A percentile compares a stretch with the other conserved stretches of the same genome.
These are phyloP conservation scores for Prosopocoilus inquinatus DNA, from an alignment of 2,888 invertebrate species.

Conservation along the genomic window DNA sequence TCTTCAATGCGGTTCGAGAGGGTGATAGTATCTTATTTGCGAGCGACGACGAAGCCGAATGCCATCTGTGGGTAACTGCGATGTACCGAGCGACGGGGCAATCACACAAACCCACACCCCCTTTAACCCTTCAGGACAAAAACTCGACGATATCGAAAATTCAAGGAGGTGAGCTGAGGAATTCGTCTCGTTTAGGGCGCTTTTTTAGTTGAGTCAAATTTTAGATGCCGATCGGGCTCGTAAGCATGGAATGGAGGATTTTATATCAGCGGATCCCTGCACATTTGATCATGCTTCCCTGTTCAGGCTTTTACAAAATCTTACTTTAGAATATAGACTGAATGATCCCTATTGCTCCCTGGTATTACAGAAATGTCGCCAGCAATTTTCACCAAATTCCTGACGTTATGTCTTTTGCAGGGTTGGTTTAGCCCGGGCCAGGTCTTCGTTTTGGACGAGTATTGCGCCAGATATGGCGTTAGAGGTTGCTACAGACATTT, in stretches of 20 bases:
- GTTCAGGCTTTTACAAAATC: slow-evolving; percentile 88
- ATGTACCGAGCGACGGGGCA: slow-evolving; percentile 99
- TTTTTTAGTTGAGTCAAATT: slow-evolving; percentile 27
- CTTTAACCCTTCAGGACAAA: slow-evolving; percentile 74
- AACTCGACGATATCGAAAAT: slow-evolving; percentile 83
- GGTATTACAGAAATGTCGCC: slow-evolving; percentile 56
- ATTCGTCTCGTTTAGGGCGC: not conserved
- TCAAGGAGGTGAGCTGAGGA: slow-evolving; percentile 70
- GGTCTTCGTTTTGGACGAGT: slow-evolving; percentile 96
- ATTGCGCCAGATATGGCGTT: slow-evolving; percentile 96
- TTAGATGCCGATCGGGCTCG: slow-evolving; percentile 91
- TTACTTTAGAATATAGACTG: slow-evolving; percentile 91
- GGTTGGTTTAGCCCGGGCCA: slow-evolving; percentile 99
- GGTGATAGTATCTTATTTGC: slow-evolving; percentile 97
- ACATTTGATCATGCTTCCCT: slow-evolving; percentile 93
- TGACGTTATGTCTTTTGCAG: slow-evolving; percentile 52
- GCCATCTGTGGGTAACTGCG: slow-evolving; percentile 99
- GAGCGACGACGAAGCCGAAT: slow-evolving; percentile 95
- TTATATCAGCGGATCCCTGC: slow-evolving; percentile 98
- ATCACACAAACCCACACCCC: slow-evolving; percentile 97
- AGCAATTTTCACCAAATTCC: not conserved
- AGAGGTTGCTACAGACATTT: slow-evolving; percentile 96
- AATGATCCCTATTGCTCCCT: slow-evolving; percentile 98
- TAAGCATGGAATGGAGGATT: slow-evolving; percentile 99
- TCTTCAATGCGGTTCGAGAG: slow-evolving; percentile 98